Evolutionary conservation across 2,888 invertebrate genomes (phyloP).

Genomic region (Melieria picta): DNA sequence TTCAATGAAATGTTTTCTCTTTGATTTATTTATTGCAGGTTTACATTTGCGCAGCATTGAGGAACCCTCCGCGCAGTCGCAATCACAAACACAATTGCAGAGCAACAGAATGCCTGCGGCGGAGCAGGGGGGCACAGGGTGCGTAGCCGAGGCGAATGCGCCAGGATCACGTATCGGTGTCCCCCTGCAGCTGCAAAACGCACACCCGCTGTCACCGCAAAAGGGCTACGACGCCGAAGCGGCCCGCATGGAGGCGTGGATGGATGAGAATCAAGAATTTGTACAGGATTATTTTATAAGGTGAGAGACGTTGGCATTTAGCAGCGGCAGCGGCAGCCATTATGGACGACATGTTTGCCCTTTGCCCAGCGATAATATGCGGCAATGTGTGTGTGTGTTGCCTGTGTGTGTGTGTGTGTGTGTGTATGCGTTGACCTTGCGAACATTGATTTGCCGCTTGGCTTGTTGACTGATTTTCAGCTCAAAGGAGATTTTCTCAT

Average conservation of each 20-base stretch:
- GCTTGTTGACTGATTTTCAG: not conserved
- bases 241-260: conserved; percentile 92
- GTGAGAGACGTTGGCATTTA: conserved; percentile 67
- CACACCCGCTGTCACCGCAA: conserved; percentile 54
- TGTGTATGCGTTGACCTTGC: not conserved
- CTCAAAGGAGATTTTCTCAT: too few relatives aligned
- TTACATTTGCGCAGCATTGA: conserved; percentile 87
- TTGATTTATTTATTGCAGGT: conserved; percentile 69
- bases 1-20: conserved; percentile 40
- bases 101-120: conserved; percentile 70
- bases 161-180: conserved; percentile 67
- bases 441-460: not conserved
- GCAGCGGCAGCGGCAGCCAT: not conserved
- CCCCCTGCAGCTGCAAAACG: conserved; percentile 62
- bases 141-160: conserved; percentile 71
- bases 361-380: too few relatives aligned
- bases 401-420: not conserved
- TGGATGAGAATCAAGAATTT: conserved; percentile 96
- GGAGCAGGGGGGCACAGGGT: conserved; percentile 73
- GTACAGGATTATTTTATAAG: conserved; percentile 94
- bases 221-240: conserved; percentile 83
- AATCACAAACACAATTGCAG: conserved; percentile 45
- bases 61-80: conserved; percentile 74
- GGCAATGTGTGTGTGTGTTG: not conserved
- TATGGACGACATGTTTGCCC: too few relatives aligned